These are phyloP conservation scores for Puntigrus tetrazona DNA, from an alignment of 2,113 vertebrate genomes.

Conservation along the genomic window DNA sequence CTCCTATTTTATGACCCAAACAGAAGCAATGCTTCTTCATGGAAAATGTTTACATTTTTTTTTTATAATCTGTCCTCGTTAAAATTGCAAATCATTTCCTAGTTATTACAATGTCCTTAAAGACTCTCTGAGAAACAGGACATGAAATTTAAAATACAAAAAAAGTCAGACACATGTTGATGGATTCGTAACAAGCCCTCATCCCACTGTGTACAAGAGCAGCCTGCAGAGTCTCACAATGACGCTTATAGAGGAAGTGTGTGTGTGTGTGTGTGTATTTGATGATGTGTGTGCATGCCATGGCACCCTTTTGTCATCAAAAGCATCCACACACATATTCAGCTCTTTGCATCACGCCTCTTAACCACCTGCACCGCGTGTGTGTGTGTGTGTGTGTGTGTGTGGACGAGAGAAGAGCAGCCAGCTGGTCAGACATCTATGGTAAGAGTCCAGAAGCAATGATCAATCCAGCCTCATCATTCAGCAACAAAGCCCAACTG, in stretches of 20 bases:
- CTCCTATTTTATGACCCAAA: neutral
- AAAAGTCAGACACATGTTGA: neutral
- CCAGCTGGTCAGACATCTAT: slow-evolving; percentile 43
- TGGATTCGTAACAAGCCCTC: slow-evolving; percentile 23
- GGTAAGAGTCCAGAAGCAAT: slow-evolving; percentile 38
- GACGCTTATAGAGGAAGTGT: slow-evolving; percentile 46
- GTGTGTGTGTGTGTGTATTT: slow-evolving; percentile 43
- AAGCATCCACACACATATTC: slow-evolving; percentile 59
- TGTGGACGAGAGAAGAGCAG: slow-evolving; percentile 16
- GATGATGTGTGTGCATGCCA: slow-evolving; percentile 46
- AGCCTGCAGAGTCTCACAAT: slow-evolving; percentile 36
- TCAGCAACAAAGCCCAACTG: slow-evolving; percentile 21
- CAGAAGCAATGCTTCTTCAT: neutral
- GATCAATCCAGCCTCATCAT: slow-evolving; percentile 39
- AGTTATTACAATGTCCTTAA: neutral
- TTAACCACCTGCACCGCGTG: slow-evolving; percentile 65
- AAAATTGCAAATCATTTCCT: neutral
- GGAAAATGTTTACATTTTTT: neutral
- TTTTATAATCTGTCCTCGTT: neutral
- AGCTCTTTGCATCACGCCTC: slow-evolving; percentile 57
- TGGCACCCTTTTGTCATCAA: slow-evolving; percentile 48
- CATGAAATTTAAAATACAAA: slow-evolving; percentile 1
- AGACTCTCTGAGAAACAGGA: neutral
- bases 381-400: slow-evolving; percentile 10
- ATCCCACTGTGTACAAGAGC: slow-evolving; percentile 14